Conservation (phyloP, 2,888 invertebrate species). For the Elysia crispata region DNA sequence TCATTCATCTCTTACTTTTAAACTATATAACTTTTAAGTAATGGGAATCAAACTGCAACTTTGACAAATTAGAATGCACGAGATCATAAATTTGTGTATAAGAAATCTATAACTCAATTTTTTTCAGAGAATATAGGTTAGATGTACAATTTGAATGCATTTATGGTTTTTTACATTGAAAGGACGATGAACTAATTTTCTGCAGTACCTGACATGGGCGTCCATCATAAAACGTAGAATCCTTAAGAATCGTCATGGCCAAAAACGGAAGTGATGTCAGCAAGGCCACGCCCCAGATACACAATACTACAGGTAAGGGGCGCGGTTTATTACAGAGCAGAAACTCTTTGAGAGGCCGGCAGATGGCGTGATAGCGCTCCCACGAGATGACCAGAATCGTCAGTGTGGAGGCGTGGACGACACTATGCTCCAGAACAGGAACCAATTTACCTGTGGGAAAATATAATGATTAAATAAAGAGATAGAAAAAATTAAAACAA, state of each 20-base stretch:
- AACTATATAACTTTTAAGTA: no score
- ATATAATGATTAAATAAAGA: background rate
- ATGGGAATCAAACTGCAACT: no score
- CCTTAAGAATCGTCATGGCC: constrained; percentile 86
- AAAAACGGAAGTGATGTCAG: constrained; percentile 84
- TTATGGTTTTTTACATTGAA: no score
- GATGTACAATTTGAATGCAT: no score
- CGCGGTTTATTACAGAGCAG: constrained; percentile 76
- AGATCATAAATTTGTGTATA: no score
- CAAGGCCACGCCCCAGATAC: constrained; percentile 75
- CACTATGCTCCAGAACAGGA: constrained; percentile 93
- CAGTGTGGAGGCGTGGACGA: constrained; percentile 93
- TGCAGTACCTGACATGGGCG: constrained; percentile 81
- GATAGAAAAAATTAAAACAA: no score
- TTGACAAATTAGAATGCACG: no score
- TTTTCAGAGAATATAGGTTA: no score
- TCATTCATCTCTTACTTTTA: no score
- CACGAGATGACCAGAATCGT: constrained; percentile 95
- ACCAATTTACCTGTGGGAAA: constrained; percentile 88
- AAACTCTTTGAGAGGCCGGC: constrained; percentile 87
- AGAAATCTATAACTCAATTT: no score
- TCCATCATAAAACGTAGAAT: constrained; percentile 86
- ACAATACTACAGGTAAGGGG: constrained; percentile 72
- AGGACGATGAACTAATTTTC: no score
- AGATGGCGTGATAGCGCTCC: constrained; percentile 93